phyloP scores from a whole-genome alignment of 2,797 vertebrate genomes.

The Bryconaethiops microstoma region DNA sequence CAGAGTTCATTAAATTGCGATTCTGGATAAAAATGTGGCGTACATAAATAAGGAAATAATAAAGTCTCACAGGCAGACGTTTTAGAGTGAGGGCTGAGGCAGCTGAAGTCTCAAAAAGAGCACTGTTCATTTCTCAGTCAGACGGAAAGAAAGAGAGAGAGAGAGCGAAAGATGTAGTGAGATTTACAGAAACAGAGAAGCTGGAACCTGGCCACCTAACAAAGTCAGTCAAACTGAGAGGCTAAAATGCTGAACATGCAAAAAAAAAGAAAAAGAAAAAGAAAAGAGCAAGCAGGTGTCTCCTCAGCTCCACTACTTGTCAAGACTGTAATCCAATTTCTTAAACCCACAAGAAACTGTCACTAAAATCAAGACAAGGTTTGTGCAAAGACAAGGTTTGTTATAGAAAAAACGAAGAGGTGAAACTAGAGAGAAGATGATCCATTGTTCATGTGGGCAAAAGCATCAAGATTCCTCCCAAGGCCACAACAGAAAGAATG shows the following conservation, averaged over 20 bases:
- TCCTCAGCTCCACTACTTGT: constrained; percentile 39
- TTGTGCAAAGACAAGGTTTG: not conserved
- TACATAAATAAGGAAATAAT: constrained; percentile 83
- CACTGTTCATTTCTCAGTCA: constrained; percentile 53
- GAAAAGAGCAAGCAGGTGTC: constrained; percentile 42
- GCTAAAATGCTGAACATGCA: constrained; percentile 33
- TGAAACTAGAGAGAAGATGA: not conserved
- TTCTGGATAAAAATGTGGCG: constrained; percentile 79
- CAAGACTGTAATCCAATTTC: constrained; percentile 31
- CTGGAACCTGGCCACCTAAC: constrained; percentile 15
- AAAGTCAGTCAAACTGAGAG: constrained; percentile 32
- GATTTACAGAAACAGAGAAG: constrained; percentile 45
- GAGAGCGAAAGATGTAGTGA: constrained; percentile 30
- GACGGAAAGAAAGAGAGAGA: constrained; percentile 44
- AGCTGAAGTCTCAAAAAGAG: constrained; percentile 66
- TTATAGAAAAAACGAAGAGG: too few relatives aligned
- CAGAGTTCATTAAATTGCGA: constrained; percentile 81
- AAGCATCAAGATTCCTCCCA: not conserved
- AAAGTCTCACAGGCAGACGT: constrained; percentile 70
- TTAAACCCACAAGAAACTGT: constrained; percentile 36
- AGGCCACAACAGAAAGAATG: not conserved
- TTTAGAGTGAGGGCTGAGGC: constrained; percentile 50
- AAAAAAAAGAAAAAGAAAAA: constrained; percentile 2
- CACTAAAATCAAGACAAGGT: constrained; percentile 24
- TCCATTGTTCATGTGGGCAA: not conserved